Evolutionary conservation across 1,140 invertebrate species (phyloP), one percentile per base, ranked within the genome.

Genomic region (Euglossa dilemma): DNA sequence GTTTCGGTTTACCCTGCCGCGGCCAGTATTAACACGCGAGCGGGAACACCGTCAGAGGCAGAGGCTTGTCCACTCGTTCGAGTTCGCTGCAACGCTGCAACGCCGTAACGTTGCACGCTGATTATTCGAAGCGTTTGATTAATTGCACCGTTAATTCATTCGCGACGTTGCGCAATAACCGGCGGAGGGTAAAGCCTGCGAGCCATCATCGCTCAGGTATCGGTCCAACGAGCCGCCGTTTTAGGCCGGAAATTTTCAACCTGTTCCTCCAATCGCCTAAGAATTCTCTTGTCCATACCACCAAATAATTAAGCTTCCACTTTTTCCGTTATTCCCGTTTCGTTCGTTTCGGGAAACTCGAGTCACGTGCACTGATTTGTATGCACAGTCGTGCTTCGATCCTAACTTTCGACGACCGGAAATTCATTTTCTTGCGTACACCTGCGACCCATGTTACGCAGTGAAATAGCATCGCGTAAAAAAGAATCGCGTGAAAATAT

Each of bases 91-190:
- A 45, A 73, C 28, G 56, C 43, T 45, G 54, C 14, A 45, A 73
- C 28, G 56, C 43, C 63, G 75, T 78, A 28, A 78, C 81, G 52
- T 36, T 82, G 9, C 52, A 6, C 80, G 75, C 54, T 56, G 74
- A 71, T 83, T 83, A 84, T 88, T 79, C 70, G 64, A 69, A 61
- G 54, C 36, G 77, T 88, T 78, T 88, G 85, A 85, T 86, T 88
- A 88, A 88, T 88, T 81, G 81, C 78, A 63, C n/a, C 77, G 77
- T 84, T 84, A 84, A 84, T 80, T 79, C 52, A 80, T 77, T 82
- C 75, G 36, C 82, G 52, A 50, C 77, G 66, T 56, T 73, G 77
- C 82, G 77, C 57, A 52, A 82, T 82, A 82, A 76, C 63, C 43
- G 63, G 8, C 54, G 80, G 25, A 57, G 54, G 6, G 45, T 61